A percentile compares a stretch with the other conserved stretches of the same genome.
Evolutionary conservation across 2,888 invertebrate genomes (phyloP).

Genomic region (Temnothorax unifasciatus): DNA sequence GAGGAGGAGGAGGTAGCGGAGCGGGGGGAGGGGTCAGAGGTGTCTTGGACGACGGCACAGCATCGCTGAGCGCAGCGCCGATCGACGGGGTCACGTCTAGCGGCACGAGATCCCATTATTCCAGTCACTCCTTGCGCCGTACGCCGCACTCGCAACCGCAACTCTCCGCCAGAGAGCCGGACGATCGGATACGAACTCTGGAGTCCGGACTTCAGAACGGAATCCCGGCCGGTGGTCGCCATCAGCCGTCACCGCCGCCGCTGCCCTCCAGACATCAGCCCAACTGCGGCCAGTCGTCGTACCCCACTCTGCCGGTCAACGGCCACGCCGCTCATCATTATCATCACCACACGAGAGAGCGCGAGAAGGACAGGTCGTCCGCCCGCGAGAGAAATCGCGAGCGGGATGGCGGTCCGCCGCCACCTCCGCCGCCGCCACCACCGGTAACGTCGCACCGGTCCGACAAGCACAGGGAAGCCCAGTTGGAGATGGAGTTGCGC

Average conservation of each 20-base stretch:
- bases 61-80: constrained; percentile 66
- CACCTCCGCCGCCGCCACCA: constrained; percentile 59
- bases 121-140: constrained; percentile 78
- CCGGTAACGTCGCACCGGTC: constrained; percentile 71
- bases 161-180: constrained; percentile 56
- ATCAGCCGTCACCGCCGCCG: constrained; percentile 74
- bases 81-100: constrained; percentile 61
- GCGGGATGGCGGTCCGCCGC: constrained; percentile 66
- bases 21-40: constrained; percentile 59
- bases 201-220: constrained; percentile 74
- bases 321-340: constrained; percentile 81
- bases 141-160: constrained; percentile 62
- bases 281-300: constrained; percentile 75
- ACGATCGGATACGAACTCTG: constrained; percentile 61
- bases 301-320: constrained; percentile 84
- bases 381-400: constrained; percentile 70
- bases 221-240: constrained; percentile 64
- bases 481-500: constrained; percentile 75
- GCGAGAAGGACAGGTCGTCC: constrained; percentile 75
- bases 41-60: constrained; percentile 52
- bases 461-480: constrained; percentile 74
- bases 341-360: constrained; percentile 79
- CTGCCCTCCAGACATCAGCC: constrained; percentile 78
- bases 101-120: constrained; percentile 72
- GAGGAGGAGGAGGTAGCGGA: constrained; percentile 15